These are phyloP conservation scores for Amazonetta brasiliensis DNA, from an alignment of 2,797 vertebrate species.

Conservation along the genomic window DNA sequence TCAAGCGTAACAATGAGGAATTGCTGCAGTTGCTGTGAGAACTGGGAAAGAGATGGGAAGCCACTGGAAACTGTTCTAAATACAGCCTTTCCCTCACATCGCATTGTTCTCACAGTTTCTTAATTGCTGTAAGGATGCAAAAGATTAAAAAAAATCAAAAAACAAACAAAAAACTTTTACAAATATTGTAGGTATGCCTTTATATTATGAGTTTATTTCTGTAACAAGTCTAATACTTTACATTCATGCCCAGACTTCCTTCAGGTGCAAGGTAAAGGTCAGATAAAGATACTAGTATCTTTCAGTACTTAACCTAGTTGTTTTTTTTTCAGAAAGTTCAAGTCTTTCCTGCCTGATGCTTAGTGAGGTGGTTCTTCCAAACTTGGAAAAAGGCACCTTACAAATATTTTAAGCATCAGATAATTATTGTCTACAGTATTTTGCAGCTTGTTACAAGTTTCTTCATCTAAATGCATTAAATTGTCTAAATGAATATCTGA, in stretches of 20 bases:
- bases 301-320: background rate
- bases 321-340: background rate
- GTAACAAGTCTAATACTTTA: background rate
- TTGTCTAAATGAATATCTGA: background rate
- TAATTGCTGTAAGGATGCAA: background rate
- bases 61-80: background rate
- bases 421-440: background rate
- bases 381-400: background rate
- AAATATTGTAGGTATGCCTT: background rate
- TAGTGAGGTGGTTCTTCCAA: background rate
- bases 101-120: background rate
- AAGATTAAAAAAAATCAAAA: background rate
- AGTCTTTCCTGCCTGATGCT: background rate
- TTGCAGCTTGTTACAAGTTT: background rate
- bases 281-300: background rate
- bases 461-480: background rate
- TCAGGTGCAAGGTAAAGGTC: background rate
- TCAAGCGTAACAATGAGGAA: background rate
- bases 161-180: background rate
- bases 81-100: background rate
- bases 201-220: background rate
- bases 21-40: background rate
- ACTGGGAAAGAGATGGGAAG: background rate
- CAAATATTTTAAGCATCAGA: background rate
- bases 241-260: background rate